Conservation (phyloP, 1,140 invertebrate species). For the Himalopsyche phryganea region DNA sequence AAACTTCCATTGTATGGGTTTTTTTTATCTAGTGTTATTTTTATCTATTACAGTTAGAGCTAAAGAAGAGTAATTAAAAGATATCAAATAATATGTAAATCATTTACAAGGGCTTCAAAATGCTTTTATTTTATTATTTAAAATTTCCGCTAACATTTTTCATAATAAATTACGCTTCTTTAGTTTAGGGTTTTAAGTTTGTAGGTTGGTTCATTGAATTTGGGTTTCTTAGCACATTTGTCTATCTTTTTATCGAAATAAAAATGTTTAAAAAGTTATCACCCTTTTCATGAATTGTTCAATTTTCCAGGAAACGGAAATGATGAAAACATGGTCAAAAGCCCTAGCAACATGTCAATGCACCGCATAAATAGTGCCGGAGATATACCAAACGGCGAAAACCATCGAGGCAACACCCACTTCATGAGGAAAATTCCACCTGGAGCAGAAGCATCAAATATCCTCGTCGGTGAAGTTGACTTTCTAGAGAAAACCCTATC, state of each 20-base stretch:
- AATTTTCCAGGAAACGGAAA: constrained; percentile 46
- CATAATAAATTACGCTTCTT: too few relatives aligned
- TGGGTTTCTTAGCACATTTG: not conserved
- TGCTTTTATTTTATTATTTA: too few relatives aligned
- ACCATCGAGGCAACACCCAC: constrained; percentile 79
- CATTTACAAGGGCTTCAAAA: too few relatives aligned
- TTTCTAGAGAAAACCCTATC: constrained; percentile 89
- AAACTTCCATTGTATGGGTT: too few relatives aligned
- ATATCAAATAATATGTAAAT: too few relatives aligned
- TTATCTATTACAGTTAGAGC: too few relatives aligned
- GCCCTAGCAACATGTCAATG: constrained; percentile 76
- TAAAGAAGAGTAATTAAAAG: too few relatives aligned
- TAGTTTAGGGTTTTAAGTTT: too few relatives aligned
- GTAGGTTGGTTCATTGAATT: not conserved
- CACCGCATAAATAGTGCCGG: constrained; percentile 71
- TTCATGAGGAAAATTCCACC: constrained; percentile 98
- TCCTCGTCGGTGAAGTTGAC: constrained; percentile 96
- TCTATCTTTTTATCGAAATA: not conserved
- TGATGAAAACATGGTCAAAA: constrained; percentile 65
- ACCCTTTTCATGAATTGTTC: too few relatives aligned
- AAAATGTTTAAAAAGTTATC: too few relatives aligned
- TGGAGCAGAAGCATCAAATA: constrained; percentile 94
- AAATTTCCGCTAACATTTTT: too few relatives aligned
- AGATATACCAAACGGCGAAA: constrained; percentile 66
- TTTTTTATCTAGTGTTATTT: too few relatives aligned